These are phyloP conservation scores for Diachasmimorpha longicaudata DNA, from an alignment of 1,140 invertebrate species.

Conservation along the genomic window DNA sequence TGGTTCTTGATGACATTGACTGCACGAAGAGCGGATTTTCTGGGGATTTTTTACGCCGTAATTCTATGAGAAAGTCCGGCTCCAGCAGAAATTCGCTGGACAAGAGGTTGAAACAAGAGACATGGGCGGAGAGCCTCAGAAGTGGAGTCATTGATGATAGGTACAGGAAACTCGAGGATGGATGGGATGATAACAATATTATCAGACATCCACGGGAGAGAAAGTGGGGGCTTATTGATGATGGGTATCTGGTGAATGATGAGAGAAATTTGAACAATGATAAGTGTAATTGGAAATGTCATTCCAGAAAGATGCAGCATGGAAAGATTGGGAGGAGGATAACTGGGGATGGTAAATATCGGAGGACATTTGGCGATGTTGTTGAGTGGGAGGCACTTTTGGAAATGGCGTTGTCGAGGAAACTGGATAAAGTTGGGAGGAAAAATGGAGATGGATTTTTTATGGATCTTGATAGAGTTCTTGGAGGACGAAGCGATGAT, in stretches of 20 bases:
- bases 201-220: slow-evolving; percentile 45
- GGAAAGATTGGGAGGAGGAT: slow-evolving; percentile 21
- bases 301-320: slow-evolving; percentile 5
- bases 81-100: slow-evolving; percentile 7
- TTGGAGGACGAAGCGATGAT: slow-evolving; percentile 29
- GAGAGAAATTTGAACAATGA: background rate
- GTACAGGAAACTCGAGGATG: slow-evolving; percentile 51
- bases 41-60: background rate
- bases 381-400: slow-evolving; percentile 65
- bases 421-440: slow-evolving; percentile 37
- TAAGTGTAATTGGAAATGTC: background rate
- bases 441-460: slow-evolving; percentile 44
- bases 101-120: slow-evolving; percentile 53
- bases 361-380: slow-evolving; percentile 42
- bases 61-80: background rate
- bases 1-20: slow-evolving; percentile 37
- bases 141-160: slow-evolving; percentile 40
- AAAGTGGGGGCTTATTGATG: slow-evolving; percentile 52
- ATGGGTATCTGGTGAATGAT: slow-evolving; percentile 9
- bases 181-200: slow-evolving; percentile 56
- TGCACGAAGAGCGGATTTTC: slow-evolving; percentile 21
- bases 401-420: slow-evolving; percentile 64
- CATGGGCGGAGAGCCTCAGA: slow-evolving; percentile 55
- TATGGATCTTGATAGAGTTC: slow-evolving; percentile 51
- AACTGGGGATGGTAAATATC: slow-evolving; percentile 23